Evolutionary conservation across 2,113 vertebrate genomes (phyloP), one percentile per base, ranked within the genome.

Genomic region (Aegithalos caudatus): DNA sequence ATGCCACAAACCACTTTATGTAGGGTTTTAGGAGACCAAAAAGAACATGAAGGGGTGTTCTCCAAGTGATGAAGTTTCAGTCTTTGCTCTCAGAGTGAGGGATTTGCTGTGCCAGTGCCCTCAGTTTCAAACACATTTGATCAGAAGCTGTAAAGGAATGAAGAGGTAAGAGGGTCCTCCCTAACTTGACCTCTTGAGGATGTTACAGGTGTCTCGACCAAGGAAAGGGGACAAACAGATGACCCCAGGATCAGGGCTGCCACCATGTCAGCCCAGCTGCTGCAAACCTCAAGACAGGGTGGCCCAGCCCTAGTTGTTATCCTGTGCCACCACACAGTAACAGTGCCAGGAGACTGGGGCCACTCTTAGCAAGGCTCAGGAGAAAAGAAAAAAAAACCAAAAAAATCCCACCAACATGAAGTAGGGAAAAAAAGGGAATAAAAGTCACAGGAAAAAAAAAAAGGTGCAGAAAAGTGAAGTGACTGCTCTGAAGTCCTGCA

Each of bases 71-170:
- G 20, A 33, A 18, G 45, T 48, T 74, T 37, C 51, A 61, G 8
- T 14, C 48, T 42, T 64, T 25, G 48, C 81, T 72, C 37, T 42
- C 66, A 27, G 3, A 16, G 6, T 2, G 25, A 81, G 22, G 3
- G 5, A 40, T 88, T 31, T 58, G 38, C 71, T 80, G 45, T 38
- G 40, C 29, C 4, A 0, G 4, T 5, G 24, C 27, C 37, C 67
- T 65, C 27, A 7, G 20, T 48, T 95, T 72, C 5, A 2, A 62
- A 35, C 0, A 0, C 0, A 0, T 40, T 44, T 27, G n/a, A 31
- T 79, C 9, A 28, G 53, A 51, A 85, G 67, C 11, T 62, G 17
- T 20, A 20, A 48, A n/a, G 66, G 27, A 72, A 3, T 1, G 9
- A 67, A 38, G 7, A 50, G 20, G 14, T 19, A 70, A 60, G 35